Conservation (phyloP, 2,888 invertebrate species). For the Apodemia hepburni region DNA sequence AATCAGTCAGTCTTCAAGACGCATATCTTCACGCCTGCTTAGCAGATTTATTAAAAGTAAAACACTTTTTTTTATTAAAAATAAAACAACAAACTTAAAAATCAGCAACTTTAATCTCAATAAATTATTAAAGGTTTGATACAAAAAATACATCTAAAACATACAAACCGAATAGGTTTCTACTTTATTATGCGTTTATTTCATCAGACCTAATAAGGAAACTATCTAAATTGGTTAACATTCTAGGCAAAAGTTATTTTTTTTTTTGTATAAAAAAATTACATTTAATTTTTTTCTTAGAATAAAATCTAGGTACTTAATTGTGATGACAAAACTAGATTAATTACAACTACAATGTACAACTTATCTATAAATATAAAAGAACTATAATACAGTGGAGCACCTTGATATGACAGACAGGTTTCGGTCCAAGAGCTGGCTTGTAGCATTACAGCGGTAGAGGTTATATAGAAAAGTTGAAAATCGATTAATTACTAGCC, state of each 20-base stretch:
- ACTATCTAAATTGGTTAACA: conserved; percentile 47
- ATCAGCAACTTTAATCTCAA: conserved; percentile 64
- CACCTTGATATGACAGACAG: background rate
- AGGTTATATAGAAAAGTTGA: background rate
- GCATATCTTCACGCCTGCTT: too few relatives aligned
- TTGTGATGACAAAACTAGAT: conserved; percentile 7
- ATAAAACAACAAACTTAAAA: conserved; percentile 41
- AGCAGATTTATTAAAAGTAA: too few relatives aligned
- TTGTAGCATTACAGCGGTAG: background rate
- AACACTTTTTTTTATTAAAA: conserved; percentile 9
- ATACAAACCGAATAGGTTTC: conserved; percentile 33
- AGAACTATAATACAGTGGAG: conserved; percentile 2
- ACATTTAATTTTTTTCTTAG: conserved; percentile 13
- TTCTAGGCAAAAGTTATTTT: conserved; percentile 23
- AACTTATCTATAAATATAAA: conserved; percentile 14
- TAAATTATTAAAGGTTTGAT: conserved; percentile 64
- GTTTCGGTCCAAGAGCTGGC: background rate
- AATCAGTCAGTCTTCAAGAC: too few relatives aligned
- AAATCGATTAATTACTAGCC: background rate
- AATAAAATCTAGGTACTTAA: conserved; percentile 2
- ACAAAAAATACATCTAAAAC: conserved; percentile 58
- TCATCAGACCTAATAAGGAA: conserved; percentile 48
- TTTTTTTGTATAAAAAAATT: conserved; percentile 21
- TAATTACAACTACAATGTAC: conserved; percentile 15
- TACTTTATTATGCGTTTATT: conserved; percentile 45